Conservation (phyloP, 1,140 invertebrate genomes). For the Bombus huntii region DNA sequence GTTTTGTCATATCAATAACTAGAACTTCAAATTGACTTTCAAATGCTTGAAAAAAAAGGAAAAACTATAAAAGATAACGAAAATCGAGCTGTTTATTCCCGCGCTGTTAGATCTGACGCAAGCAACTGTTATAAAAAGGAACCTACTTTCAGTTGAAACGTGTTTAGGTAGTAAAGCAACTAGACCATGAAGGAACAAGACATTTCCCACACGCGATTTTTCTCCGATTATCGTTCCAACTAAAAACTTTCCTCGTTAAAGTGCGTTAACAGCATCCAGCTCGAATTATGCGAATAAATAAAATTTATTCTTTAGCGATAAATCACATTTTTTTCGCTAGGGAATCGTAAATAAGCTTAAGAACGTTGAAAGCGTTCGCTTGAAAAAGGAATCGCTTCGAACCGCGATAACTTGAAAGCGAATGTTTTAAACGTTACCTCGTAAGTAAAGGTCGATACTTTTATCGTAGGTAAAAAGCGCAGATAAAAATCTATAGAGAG, state of each 20-base stretch:
- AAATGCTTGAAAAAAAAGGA: background rate
- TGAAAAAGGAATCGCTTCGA: too few relatives aligned
- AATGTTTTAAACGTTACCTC: background rate
- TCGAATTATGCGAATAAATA: background rate
- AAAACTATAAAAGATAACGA: background rate
- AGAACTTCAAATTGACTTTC: background rate
- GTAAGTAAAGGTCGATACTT: background rate
- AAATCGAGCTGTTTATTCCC: background rate
- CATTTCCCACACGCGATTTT: constrained; percentile 7
- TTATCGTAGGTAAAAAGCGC: background rate
- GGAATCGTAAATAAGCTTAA: background rate
- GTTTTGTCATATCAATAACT: background rate
- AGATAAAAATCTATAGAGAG: background rate
- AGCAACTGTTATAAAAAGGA: constrained; percentile 7
- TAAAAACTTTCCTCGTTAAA: background rate
- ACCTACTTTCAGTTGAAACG: constrained; percentile 2
- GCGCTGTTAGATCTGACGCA: background rate
- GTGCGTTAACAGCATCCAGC: background rate
- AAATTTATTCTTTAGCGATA: background rate
- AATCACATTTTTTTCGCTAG: background rate
- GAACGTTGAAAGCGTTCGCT: background rate
- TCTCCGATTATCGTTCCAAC: background rate
- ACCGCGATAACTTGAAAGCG: too few relatives aligned
- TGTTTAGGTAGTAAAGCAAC: constrained; percentile 19
- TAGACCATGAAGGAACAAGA: constrained; percentile 27